phyloP scores from a whole-genome alignment of 2,797 vertebrate genomes.

The Dendrocincla fuliginosa region DNA sequence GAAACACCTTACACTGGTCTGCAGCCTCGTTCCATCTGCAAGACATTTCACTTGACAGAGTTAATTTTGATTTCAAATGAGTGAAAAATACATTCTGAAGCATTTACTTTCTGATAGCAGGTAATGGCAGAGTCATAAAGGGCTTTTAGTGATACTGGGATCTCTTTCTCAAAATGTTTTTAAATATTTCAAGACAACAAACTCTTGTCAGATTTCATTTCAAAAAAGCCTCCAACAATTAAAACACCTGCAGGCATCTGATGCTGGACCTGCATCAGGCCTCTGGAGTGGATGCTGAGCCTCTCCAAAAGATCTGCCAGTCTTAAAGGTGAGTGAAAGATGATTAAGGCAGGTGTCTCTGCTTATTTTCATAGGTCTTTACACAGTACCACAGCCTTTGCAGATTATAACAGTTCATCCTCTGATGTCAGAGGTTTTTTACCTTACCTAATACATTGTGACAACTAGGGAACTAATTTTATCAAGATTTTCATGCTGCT shows the following conservation, averaged over 20 bases:
- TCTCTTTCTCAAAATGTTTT: neutral
- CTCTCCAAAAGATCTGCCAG: neutral
- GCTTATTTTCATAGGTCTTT: neutral
- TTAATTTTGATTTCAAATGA: neutral
- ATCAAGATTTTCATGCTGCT: neutral
- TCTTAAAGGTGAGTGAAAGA: neutral
- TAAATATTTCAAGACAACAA: neutral
- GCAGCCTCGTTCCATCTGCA: neutral
- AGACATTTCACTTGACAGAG: neutral
- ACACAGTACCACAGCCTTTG: neutral
- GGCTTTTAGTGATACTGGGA: rapidly evolving
- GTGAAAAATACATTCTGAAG: neutral
- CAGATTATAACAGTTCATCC: neutral
- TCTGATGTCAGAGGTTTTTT: neutral
- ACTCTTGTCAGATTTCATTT: neutral
- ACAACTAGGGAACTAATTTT: neutral
- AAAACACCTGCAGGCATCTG: neutral
- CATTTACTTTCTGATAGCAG: neutral
- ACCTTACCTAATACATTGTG: neutral
- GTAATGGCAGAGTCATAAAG: neutral
- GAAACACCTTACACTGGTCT: neutral
- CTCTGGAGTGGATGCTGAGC: neutral
- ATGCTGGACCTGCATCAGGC: rapidly evolving
- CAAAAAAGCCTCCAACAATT: neutral
- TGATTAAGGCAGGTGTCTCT: neutral